Conservation (phyloP, 2,113 vertebrate species). For the Pelecanus crispus region DNA sequence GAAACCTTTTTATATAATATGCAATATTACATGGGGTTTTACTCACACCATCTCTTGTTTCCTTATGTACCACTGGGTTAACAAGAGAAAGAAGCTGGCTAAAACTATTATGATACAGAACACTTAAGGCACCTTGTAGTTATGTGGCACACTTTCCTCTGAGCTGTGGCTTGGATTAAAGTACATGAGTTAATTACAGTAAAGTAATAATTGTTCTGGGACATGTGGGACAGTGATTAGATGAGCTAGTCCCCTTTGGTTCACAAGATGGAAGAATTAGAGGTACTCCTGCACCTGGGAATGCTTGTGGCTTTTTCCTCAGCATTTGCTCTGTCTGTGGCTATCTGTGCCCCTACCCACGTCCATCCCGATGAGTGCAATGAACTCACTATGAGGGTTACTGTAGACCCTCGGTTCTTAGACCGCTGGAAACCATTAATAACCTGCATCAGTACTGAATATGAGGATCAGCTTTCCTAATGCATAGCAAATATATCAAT, state of each 20-base stretch:
- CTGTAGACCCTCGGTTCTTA: neutral
- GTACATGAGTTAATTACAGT: slow-evolving; percentile 46
- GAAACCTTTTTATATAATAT: neutral
- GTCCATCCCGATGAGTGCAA: neutral
- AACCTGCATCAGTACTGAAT: neutral
- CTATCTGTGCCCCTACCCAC: neutral
- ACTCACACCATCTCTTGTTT: neutral
- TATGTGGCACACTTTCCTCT: neutral
- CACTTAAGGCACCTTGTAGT: neutral
- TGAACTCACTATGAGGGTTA: neutral
- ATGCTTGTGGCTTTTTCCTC: neutral
- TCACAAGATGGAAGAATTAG: neutral
- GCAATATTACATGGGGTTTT: neutral
- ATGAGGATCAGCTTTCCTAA: neutral
- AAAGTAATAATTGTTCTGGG: slow-evolving; percentile 54
- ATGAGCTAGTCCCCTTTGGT: neutral
- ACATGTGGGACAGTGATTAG: slow-evolving; percentile 15
- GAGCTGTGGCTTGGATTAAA: neutral
- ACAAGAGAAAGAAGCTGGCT: neutral
- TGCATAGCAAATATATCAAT: neutral
- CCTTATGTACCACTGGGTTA: neutral
- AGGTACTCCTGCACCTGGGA: neutral
- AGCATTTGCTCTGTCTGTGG: neutral
- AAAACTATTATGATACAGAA: neutral
- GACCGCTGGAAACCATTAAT: neutral